Conservation (phyloP, 2,113 vertebrate species). For the Dromas ardeola region DNA sequence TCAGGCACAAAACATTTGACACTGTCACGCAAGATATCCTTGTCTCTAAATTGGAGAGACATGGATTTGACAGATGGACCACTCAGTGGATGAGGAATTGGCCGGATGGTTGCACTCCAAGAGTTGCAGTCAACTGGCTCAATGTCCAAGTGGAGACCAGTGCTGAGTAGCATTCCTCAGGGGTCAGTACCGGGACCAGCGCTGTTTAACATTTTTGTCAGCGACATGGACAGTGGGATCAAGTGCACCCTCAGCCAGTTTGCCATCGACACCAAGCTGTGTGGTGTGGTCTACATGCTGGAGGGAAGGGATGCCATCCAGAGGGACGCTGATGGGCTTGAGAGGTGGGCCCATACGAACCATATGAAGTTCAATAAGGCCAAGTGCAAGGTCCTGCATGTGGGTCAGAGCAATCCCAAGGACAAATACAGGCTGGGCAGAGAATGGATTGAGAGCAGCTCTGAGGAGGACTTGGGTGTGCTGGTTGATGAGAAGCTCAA, state of each 20-base stretch:
- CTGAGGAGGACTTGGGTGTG: background rate
- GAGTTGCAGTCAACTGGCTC: background rate
- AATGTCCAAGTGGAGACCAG: background rate
- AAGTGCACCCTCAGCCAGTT: background rate
- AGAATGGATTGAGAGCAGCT: background rate
- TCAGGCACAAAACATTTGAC: background rate
- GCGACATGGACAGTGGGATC: background rate
- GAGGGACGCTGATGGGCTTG: background rate
- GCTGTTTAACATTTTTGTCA: background rate
- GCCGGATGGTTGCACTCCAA: background rate
- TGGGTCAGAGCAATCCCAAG: background rate
- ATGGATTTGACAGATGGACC: background rate
- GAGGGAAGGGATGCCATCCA: background rate
- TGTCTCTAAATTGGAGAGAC: background rate
- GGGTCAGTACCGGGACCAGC: background rate
- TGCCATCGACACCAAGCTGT: background rate
- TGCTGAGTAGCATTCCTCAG: background rate
- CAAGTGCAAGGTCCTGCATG: background rate
- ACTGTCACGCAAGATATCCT: background rate
- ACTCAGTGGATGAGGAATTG: background rate
- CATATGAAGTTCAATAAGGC: background rate
- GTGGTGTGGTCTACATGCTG: background rate
- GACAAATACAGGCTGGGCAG: background rate
- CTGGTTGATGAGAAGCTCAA: background rate
- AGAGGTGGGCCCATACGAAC: background rate